These are phyloP conservation scores for Gallinago stenura DNA, from an alignment of 2,797 vertebrate species.

Conservation along the genomic window DNA sequence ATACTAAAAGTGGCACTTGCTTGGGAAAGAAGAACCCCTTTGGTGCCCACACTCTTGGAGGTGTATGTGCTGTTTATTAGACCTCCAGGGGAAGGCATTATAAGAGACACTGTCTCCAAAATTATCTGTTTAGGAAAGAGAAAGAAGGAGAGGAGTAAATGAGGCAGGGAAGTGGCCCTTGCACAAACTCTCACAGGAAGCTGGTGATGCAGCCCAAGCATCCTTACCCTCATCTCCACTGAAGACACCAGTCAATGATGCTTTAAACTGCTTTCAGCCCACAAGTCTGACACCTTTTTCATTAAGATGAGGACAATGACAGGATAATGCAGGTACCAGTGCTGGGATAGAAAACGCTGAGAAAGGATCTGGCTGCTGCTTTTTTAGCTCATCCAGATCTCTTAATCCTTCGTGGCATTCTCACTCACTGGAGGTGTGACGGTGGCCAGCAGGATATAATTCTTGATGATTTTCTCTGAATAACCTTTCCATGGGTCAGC, in stretches of 20 bases:
- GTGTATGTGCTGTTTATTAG: neutral
- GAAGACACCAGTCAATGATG: neutral
- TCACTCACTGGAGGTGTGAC: neutral
- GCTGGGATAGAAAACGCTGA: neutral
- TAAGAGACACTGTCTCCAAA: neutral
- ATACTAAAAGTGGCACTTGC: neutral
- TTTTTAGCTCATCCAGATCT: neutral
- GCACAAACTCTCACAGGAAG: neutral
- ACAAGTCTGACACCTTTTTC: neutral
- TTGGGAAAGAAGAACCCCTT: neutral
- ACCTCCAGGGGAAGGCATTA: neutral
- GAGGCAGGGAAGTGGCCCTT: neutral
- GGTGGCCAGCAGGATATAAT: constrained; percentile 30
- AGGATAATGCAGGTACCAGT: neutral
- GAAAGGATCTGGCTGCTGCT: neutral
- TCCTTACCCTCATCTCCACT: neutral
- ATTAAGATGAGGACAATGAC: neutral
- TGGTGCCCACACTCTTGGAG: neutral
- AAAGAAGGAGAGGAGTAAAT: neutral
- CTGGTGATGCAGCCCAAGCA: neutral
- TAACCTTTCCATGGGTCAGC: constrained; percentile 35
- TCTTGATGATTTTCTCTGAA: constrained; percentile 53
- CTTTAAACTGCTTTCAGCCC: neutral
- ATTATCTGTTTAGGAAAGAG: neutral
- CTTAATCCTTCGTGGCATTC: constrained; percentile 34